These are phyloP conservation scores for Protosalanx chinensis DNA, from an alignment of 2,797 vertebrate genomes.

Conservation along the genomic window DNA sequence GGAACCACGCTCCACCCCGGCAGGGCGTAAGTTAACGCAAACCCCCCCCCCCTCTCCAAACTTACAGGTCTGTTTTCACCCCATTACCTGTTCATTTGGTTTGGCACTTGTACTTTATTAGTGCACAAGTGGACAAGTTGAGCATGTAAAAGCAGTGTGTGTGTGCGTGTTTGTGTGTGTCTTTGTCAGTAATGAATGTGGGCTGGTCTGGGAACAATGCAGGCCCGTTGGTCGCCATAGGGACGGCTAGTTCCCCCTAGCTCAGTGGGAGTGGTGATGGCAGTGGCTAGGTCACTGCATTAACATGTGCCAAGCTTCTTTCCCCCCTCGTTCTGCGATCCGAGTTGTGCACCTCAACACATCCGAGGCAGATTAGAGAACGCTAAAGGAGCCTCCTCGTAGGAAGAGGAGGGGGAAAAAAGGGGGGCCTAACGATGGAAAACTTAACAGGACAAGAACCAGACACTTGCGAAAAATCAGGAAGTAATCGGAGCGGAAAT, in stretches of 20 bases:
- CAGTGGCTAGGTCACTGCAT: conserved; percentile 68
- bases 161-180: conserved; percentile 50
- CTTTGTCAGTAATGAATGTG: conserved; percentile 78
- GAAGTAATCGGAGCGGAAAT: not conserved
- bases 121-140: not conserved
- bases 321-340: conserved; percentile 57
- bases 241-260: conserved; percentile 68
- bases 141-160: conserved; percentile 32
- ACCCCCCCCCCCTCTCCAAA: conserved; percentile 7
- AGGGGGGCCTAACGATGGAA: conserved; percentile 16
- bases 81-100: conserved; percentile 40
- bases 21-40: not conserved
- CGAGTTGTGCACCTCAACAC: conserved; percentile 46
- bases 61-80: not conserved
- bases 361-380: conserved; percentile 37
- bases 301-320: conserved; percentile 65
- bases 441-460: not conserved
- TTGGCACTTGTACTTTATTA: conserved; percentile 29
- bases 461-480: conserved; percentile 6
- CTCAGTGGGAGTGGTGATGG: conserved; percentile 72
- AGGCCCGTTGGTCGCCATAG: conserved; percentile 77
- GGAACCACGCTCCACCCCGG: not conserved
- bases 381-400: conserved; percentile 11
- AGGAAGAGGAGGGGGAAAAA: conserved; percentile 22
- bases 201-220: conserved; percentile 79